These are phyloP conservation scores for Acanthopagrus latus DNA, from an alignment of 2,797 vertebrate genomes.

Conservation along the genomic window DNA sequence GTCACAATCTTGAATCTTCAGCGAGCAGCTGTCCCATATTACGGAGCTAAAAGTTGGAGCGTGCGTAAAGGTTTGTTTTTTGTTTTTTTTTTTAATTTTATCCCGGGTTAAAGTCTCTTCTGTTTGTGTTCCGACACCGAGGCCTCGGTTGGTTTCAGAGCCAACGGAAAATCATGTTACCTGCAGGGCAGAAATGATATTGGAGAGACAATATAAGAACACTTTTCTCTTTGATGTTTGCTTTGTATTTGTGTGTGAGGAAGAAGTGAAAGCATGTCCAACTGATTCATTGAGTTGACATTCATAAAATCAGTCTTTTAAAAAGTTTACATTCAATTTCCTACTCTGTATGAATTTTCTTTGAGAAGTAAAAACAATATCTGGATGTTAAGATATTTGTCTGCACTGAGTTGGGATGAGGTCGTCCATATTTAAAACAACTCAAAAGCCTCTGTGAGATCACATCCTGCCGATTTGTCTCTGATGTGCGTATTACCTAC, in stretches of 20 bases:
- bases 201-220: constrained; percentile 33
- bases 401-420: constrained; percentile 34
- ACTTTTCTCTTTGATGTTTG: constrained; percentile 19
- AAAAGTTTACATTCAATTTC: constrained; percentile 52
- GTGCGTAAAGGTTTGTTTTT: constrained; percentile 45
- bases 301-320: constrained; percentile 1
- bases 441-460: constrained; percentile 37
- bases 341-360: constrained; percentile 39
- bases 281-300: constrained; percentile 22
- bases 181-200: constrained; percentile 61
- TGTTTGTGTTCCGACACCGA: constrained; percentile 41
- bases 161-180: constrained; percentile 58
- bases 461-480: constrained; percentile 63
- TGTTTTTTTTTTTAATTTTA: constrained; percentile 34
- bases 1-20: constrained; percentile 40
- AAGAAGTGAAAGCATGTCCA: constrained; percentile 15
- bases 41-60: constrained; percentile 49
- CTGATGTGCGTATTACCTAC: constrained; percentile 35
- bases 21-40: constrained; percentile 64
- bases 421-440: constrained; percentile 39
- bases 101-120: constrained; percentile 56
- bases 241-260: neutral
- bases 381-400: constrained; percentile 20
- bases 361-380: constrained; percentile 31
- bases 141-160: constrained; percentile 38